Base-by-base conservation (phyloP, 2,888 invertebrate species). In the Polylopha cassiicola region DNA sequence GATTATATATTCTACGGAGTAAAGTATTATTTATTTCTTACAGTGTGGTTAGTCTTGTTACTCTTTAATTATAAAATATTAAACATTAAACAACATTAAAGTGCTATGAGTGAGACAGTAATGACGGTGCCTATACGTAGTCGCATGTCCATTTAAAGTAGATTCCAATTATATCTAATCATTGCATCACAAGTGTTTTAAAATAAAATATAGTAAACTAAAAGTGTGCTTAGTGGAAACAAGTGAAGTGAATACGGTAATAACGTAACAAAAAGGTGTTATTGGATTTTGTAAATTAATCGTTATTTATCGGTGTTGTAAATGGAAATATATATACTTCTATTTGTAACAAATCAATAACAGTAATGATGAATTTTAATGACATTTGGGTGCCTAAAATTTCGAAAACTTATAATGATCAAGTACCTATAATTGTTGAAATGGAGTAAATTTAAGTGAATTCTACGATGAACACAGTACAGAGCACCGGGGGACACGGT, bases 381-480 rank as follows among this genome's bases (percentile, higher is more conserved):
- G 10, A 28, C 5, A 4, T 27, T 15, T 14, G 6, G n/a, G n/a
- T n/a, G 2, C 8, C 2, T 8, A 21, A 8, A 22, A 2, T 9
- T 22, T 22, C 10, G 8, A 5, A 13, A 10, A 15, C 13, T 21
- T 6, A 3, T 5, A 20, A 13, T 13, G 4, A 13, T 9, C 21
- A 22, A 9, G 1, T 11, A 9, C 5, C 3, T 2, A 22, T 37
- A 44, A 21, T 20, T 39, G 32, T 44, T 47, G 33, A 37, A 22
- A 29, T 22, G 7, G 29, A 37, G 37, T 9, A 8, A 36, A 23
- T 28, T 16, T 28, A 34, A 21, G 24, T 9, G 17, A 2, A 4
- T 10, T 3, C 50, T n/a, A n/a, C n/a, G 32, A 90, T 90, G 90
- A 90, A 90, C 61, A 90, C 89, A 2, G 89, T 90, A 23, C 90